Evolutionary conservation across 2,797 vertebrate genomes (phyloP).

Genomic region (Eidolon dupreanum): DNA sequence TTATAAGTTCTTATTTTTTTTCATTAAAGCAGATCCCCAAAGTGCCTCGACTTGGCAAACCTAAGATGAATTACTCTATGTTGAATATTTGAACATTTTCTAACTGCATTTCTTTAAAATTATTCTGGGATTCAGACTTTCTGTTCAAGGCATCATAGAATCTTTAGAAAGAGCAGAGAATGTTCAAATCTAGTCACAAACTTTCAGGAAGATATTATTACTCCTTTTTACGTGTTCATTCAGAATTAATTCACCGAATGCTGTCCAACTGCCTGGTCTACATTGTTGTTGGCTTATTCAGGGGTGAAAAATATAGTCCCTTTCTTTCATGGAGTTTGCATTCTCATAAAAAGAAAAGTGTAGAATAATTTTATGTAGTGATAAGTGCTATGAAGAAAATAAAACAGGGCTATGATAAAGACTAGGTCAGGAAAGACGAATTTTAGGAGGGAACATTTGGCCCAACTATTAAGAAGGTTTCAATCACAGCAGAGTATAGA

Average conservation of each 20-base stretch:
- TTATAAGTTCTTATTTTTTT: not conserved
- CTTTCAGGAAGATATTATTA: not conserved
- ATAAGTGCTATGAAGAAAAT: not conserved
- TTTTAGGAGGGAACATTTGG: not conserved
- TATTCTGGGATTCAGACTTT: not conserved
- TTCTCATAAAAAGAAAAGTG: not conserved
- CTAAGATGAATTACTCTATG: not conserved
- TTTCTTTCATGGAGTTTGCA: not conserved
- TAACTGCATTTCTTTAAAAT: not conserved
- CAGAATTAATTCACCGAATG: not conserved
- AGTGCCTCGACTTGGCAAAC: not conserved
- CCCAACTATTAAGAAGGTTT: not conserved
- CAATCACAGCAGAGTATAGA: not conserved
- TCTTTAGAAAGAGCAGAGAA: not conserved
- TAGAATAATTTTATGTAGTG: not conserved
- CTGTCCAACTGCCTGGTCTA: not conserved
- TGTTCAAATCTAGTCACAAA: conserved; percentile 32
- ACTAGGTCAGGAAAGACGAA: not conserved
- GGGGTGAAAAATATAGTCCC: not conserved
- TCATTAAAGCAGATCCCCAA: not conserved
- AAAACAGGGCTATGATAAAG: not conserved
- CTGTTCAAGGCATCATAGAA: not conserved
- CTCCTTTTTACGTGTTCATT: not conserved
- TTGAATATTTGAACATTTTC: not conserved
- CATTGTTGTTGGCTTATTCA: not conserved